Base-by-base conservation (phyloP, 2,113 vertebrate species). In the Elaphurus davidianus region DNA sequence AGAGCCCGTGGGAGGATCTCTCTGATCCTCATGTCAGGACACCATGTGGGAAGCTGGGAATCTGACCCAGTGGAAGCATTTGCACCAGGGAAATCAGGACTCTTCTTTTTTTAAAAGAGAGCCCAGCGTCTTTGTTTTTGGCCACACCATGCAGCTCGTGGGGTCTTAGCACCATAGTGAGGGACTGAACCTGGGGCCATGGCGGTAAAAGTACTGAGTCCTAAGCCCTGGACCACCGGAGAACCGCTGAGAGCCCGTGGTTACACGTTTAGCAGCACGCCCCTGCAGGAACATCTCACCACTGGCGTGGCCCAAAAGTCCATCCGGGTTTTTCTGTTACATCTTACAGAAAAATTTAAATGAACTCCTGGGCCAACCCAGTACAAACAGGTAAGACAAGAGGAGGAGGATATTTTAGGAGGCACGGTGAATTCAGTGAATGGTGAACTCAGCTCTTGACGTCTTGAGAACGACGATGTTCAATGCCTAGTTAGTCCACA, bases 131-230 rank as follows among this genome's bases (percentile, higher is more conserved):
- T 23, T 71, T 71, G 64, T 23, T 78, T 47, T 47, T 47, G 43
- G 27, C 74, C 27, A 28, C 27, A 28, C 74, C 15, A 9, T 0
- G 4, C 27, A 47, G 43, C 43, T 30, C 8, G 27, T 3, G 15
- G 43, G 43, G 2, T 9, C 74, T 27, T 78, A 16, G 40, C 8
- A 0, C 74, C 43, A 28, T 0, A 2, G 15, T 5, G 7, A 47
- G 27, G 43, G 43, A 47, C 27, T 17, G 74, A 47, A 78, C 43
- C 43, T 25, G 4, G 14, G 43, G 25, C 14, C 74, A 9, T 0
- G 3, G 23, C 0, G 0, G 40, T 28, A 14, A 28, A 28, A 78
- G 14, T 14, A 2, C 74, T 9, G 43, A 78, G 2, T 47, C 43
- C 27, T 28, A 30, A 78, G 40, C 43, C 4, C 27, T 78, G 74